Evolutionary conservation across 2,113 vertebrate species (phyloP).

Genomic region (Brachypteracias leptosomus): DNA sequence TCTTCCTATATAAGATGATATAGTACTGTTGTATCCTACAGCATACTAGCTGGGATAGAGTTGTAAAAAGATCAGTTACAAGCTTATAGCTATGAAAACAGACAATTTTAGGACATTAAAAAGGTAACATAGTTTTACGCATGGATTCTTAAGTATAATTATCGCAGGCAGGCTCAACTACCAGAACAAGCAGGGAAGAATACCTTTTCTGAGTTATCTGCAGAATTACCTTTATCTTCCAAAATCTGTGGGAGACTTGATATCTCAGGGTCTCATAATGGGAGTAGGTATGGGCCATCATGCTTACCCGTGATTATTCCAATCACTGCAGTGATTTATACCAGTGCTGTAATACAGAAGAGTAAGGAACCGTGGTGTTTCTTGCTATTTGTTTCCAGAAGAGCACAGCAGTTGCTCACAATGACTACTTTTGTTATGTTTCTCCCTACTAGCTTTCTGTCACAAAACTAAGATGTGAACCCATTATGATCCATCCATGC

Average conservation of each 20-base stretch:
- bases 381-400: neutral
- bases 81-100: neutral
- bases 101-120: neutral
- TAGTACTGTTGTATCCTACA: neutral
- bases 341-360: rapidly evolving
- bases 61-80: neutral
- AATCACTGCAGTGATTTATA: neutral
- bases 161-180: rapidly evolving
- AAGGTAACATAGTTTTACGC: rapidly evolving
- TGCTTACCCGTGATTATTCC: neutral
- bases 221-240: neutral
- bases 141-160: neutral
- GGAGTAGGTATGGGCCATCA: neutral
- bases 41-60: neutral
- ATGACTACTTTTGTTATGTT: neutral
- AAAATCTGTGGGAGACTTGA: neutral
- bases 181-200: neutral
- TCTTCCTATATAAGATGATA: neutral
- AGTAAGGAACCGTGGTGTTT: neutral
- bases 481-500: neutral
- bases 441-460: conserved; percentile 1
- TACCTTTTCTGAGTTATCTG: neutral
- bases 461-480: neutral
- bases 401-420: conserved; percentile 5
- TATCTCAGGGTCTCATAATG: neutral